Conservation (phyloP, 2,797 vertebrate genomes). For the Mus caroli region DNA sequence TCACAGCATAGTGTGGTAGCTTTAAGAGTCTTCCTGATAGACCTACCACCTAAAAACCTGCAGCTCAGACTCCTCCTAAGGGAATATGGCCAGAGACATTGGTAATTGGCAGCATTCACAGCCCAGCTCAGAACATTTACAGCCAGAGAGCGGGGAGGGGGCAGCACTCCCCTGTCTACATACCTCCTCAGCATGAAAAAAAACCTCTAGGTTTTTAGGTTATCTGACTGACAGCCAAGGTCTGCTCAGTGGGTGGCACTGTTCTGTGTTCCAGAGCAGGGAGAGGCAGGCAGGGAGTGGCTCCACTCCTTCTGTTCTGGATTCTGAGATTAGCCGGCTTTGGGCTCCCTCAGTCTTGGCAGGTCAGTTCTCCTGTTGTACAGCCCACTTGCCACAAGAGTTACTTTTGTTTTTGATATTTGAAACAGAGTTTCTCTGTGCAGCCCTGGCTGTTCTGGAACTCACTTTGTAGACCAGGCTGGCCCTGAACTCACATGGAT, state of each 20-base stretch:
- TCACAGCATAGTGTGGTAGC: fast-evolving
- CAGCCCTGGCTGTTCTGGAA: not conserved
- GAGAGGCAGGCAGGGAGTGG: not conserved
- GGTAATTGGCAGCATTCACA: no score
- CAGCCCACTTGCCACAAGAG: not conserved
- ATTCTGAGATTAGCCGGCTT: not conserved
- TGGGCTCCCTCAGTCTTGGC: not conserved
- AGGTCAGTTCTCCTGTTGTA: not conserved
- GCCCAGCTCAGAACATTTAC: no score
- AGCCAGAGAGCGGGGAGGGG: no score
- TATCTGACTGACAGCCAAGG: not conserved
- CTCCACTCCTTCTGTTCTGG: not conserved
- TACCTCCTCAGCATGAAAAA: not conserved
- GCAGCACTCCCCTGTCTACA: not conserved
- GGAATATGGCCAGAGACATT: not conserved
- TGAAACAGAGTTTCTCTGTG: not conserved
- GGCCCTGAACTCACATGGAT: not conserved
- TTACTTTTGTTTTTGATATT: not conserved
- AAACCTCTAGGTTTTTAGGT: not conserved
- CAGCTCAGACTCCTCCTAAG: not conserved
- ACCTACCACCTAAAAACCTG: no score
- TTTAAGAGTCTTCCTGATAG: not conserved
- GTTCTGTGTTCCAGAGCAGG: not conserved
- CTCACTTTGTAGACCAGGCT: not conserved
- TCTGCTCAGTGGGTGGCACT: not conserved